phyloP scores from a whole-genome alignment of 2,113 vertebrate species.

The Vulpes vulpes region DNA sequence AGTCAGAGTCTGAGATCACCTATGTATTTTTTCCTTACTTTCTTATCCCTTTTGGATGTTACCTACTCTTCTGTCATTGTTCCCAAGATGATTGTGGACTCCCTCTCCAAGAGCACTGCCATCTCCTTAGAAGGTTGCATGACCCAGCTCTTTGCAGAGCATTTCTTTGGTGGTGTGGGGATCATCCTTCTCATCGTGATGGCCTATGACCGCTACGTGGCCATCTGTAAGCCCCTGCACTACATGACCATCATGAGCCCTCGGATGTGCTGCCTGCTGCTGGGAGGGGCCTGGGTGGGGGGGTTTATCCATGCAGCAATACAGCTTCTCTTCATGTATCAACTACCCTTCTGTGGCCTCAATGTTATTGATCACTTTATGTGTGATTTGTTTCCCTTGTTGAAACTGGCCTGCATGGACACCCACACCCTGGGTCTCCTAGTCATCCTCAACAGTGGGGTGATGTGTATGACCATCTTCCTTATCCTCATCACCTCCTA shows the following conservation, averaged over 20 bases:
- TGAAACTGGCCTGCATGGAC: constrained; percentile 62
- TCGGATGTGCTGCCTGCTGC: background rate
- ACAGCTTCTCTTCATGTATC: constrained; percentile 45
- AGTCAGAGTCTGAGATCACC: constrained; percentile 24
- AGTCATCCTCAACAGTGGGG: constrained; percentile 58
- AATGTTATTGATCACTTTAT: constrained; percentile 39
- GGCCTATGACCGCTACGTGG: background rate
- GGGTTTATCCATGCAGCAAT: background rate
- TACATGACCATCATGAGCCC: background rate
- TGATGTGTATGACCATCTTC: constrained; percentile 65
- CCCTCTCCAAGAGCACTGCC: background rate
- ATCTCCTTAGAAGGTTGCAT: background rate
- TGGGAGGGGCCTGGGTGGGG: background rate
- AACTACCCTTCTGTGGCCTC: constrained; percentile 50
- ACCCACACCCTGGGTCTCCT: constrained; percentile 21
- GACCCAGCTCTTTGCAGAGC: background rate
- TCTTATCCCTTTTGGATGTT: constrained; percentile 16
- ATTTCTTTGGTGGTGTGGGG: constrained; percentile 55
- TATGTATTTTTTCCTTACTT: constrained; percentile 54
- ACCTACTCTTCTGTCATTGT: constrained; percentile 7
- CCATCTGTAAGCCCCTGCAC: constrained; percentile 47
- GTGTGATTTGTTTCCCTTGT: constrained; percentile 64
- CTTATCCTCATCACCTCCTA: constrained; percentile 59
- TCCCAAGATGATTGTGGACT: background rate
- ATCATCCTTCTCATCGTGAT: constrained; percentile 17